Evolutionary conservation across 2,888 invertebrate species (phyloP), one percentile per base, ranked within the genome.

Genomic region (Chrysomela aeneicollis): DNA sequence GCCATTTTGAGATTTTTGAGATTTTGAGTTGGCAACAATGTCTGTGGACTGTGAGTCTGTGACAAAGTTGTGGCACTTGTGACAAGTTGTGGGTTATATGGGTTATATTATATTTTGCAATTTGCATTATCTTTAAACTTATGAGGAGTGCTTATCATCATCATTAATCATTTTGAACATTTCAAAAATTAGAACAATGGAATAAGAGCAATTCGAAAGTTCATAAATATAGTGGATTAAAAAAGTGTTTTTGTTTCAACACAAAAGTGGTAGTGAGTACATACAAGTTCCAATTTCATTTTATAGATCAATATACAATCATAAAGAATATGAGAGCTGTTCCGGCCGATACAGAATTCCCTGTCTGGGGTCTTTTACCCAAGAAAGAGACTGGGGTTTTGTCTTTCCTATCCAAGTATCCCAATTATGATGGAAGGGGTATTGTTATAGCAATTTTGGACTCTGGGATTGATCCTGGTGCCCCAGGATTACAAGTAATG

Each of bases 381-480:
- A 98, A 97, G 86, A 93, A 92, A 84, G 97, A 98, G 85, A 98
- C 97, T 26, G 95, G 94, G 66, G 95, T 95, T 9, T 86, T 89
- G 51, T 90, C 91, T 68, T 97, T 97, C 85, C 82, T 97, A 68
- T 89, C 87, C 74, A 97, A 95, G 86, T 90, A 95, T 85, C 93
- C 96, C 0, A 87, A 89, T 61, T 96, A 91, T 81, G 97, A 99
- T 87, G 98, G 98, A 46, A 88, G 95, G 77, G 93, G 91, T 76
- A 91, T 94, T 58, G 86, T 93, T 71, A 97, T 99, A 80, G 98
- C 97, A 49, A 93, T 99, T 81, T 91, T 98, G 75, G 99, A 99
- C 85, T 97, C 98, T 2, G 98, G 98, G 8, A 94, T 99, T 60
- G 98, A 99, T 86, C 98, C 98, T 21, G 95, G 94, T 52, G 97